Evolutionary conservation across 2,888 invertebrate species (phyloP).

Genomic region (Campoplex capitator): DNA sequence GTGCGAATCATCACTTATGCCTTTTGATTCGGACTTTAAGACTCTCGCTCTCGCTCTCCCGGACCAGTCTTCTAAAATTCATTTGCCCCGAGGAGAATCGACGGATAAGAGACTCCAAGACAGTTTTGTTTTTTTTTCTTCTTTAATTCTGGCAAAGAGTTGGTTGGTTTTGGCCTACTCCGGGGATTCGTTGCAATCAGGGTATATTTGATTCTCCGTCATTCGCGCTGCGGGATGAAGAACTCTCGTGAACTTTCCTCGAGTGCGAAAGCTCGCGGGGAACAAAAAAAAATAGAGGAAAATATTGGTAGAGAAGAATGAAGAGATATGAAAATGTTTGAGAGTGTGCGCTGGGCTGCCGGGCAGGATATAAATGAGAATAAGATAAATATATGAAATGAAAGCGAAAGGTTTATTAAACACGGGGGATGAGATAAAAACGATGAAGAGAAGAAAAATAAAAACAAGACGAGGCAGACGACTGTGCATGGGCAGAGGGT

Average conservation of each 20-base stretch:
- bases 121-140: slow-evolving; percentile 3
- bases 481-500: slow-evolving; percentile 31
- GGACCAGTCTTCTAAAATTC: slow-evolving; percentile 24
- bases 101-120: slow-evolving; percentile 21
- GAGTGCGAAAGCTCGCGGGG: neutral
- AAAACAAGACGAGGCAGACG: slow-evolving; percentile 30
- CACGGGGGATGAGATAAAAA: slow-evolving; percentile 34
- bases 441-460: slow-evolving; percentile 35
- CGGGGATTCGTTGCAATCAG: slow-evolving; percentile 51
- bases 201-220: slow-evolving; percentile 47
- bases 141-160: neutral
- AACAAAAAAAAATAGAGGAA: neutral
- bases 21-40: slow-evolving; percentile 54
- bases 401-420: slow-evolving; percentile 10
- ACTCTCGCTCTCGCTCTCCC: neutral
- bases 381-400: slow-evolving; percentile 37
- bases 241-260: slow-evolving; percentile 22
- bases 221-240: neutral
- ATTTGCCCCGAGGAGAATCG: slow-evolving; percentile 26
- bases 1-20: slow-evolving; percentile 61
- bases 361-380: slow-evolving; percentile 39
- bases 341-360: neutral
- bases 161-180: slow-evolving; percentile 21
- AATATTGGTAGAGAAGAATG: slow-evolving; percentile 32
- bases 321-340: slow-evolving; percentile 28